Evolutionary conservation across 1,140 invertebrate species (phyloP).

Genomic region (Penaeus japonicus): DNA sequence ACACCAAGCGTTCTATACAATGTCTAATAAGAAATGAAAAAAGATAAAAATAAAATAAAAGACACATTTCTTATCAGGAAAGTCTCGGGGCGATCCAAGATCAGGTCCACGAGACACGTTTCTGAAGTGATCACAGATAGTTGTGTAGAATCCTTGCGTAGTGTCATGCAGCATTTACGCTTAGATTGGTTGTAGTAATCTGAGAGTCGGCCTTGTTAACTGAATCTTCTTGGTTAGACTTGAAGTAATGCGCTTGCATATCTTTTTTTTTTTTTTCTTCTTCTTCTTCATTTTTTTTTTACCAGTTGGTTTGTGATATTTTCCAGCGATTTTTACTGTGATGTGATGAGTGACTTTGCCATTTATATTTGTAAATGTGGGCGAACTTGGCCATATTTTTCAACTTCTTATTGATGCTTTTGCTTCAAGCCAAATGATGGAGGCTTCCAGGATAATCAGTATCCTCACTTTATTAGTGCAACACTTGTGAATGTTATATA

Average conservation of each 20-base stretch:
- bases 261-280: conserved; percentile 41
- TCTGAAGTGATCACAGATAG: neutral
- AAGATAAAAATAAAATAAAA: neutral
- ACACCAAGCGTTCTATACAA: neutral
- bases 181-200: conserved; percentile 54
- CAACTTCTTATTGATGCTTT: conserved; percentile 22
- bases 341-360: conserved; percentile 56
- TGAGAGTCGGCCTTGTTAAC: neutral
- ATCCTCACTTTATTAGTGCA: conserved; percentile 30
- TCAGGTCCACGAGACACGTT: neutral
- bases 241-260: conserved; percentile 44
- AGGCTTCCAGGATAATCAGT: conserved; percentile 33
- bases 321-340: conserved; percentile 55
- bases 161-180: conserved; percentile 51
- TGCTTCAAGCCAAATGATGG: conserved; percentile 34
- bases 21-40: neutral
- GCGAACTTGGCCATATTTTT: conserved; percentile 48
- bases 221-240: conserved; percentile 21
- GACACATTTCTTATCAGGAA: neutral
- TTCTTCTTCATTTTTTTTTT: conserved; percentile 46
- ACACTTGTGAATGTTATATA: conserved; percentile 31
- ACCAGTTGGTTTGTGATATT: conserved; percentile 55
- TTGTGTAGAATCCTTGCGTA: conserved; percentile 42
- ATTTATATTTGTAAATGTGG: conserved; percentile 54
- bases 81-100: no score